Evolutionary conservation across 2,113 vertebrate species (phyloP).

Genomic region (Puffinus mauretanicus): DNA sequence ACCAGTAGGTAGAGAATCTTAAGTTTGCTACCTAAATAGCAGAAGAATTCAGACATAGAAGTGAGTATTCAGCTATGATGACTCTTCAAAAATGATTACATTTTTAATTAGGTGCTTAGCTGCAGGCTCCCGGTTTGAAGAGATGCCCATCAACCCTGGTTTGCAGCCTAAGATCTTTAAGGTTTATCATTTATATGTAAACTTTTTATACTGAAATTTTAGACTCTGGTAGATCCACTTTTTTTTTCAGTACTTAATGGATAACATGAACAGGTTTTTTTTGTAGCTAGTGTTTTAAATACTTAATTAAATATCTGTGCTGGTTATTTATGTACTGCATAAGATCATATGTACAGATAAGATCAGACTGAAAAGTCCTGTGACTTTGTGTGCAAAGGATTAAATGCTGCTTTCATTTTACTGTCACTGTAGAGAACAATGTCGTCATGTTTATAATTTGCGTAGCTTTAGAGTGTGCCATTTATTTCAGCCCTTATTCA

Average conservation of each 20-base stretch:
- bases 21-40: background rate
- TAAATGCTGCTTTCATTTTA: slow-evolving; percentile 8
- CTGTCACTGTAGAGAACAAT: slow-evolving; percentile 5
- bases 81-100: background rate
- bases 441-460: background rate
- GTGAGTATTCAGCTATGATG: background rate
- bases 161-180: background rate
- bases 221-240: background rate
- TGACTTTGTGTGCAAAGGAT: background rate
- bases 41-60: background rate
- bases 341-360: background rate
- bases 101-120: background rate
- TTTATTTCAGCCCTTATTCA: background rate
- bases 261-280: background rate
- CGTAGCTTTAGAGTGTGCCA: background rate
- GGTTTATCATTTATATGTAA: background rate
- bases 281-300: background rate
- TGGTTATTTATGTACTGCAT: background rate
- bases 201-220: background rate
- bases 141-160: background rate
- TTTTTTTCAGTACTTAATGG: background rate
- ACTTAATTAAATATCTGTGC: background rate
- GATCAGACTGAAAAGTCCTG: slow-evolving; percentile 16
- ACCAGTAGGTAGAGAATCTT: background rate
- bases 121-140: background rate